phyloP scores from a whole-genome alignment of 2,797 vertebrate genomes.

The Rachycentron canadum region DNA sequence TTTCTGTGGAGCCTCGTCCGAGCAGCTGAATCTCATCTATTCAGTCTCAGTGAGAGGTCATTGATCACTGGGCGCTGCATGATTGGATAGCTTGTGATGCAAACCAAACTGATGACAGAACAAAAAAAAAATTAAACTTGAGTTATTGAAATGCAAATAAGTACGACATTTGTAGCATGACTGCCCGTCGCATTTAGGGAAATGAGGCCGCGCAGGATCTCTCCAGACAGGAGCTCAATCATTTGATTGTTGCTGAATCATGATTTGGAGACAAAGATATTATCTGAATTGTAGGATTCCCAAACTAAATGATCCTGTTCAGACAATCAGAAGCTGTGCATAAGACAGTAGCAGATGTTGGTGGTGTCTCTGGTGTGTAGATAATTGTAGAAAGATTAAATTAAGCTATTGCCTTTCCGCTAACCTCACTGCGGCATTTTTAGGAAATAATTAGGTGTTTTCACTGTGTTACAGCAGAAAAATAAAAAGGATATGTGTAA shows the following conservation, averaged over 20 bases:
- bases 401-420: conserved; percentile 23
- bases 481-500: neutral
- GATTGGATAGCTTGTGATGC: conserved; percentile 13
- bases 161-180: neutral
- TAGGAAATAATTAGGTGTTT: conserved; percentile 14
- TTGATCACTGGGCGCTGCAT: conserved; percentile 11
- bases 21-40: conserved; percentile 38
- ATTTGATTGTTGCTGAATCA: conserved; percentile 25
- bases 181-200: conserved; percentile 32
- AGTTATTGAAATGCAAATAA: conserved; percentile 30
- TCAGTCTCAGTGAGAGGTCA: conserved; percentile 13
- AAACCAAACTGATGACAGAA: conserved; percentile 14
- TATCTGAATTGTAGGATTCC: neutral
- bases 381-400: conserved; percentile 22
- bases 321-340: neutral
- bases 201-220: conserved; percentile 9
- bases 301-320: neutral
- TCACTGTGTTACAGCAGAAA: conserved; percentile 27
- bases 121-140: neutral
- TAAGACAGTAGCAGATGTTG: conserved; percentile 13
- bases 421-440: neutral
- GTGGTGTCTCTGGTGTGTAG: neutral
- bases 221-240: neutral
- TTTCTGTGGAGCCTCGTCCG: neutral
- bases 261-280: conserved; percentile 10